Evolutionary conservation across 2,113 vertebrate genomes (phyloP), one percentile per base, ranked within the genome.

Genomic region (Bettongia penicillata): DNA sequence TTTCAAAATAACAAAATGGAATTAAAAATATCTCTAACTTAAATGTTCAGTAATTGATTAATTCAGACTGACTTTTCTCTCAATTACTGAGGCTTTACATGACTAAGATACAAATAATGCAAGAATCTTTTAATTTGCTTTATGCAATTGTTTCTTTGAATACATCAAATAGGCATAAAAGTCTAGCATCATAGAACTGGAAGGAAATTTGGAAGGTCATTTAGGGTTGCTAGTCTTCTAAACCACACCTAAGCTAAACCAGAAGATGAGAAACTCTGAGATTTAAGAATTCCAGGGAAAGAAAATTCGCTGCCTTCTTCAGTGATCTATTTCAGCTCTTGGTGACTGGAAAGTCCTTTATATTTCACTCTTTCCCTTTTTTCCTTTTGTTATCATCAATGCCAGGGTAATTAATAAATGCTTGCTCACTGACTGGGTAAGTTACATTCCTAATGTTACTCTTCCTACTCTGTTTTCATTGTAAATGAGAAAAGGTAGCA

Each of bases 381-480:
- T 53, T 84, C 5, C 12, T 84, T 43, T 84, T 43, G n/a, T 16
- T 22, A n/a, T 84, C 7, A 19, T 84, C n/a, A 84, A 19, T 43
- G 68, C 6, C n/a, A 43, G 68, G 37, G 26, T 19, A 84, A 16
- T 84, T 43, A 68, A 68, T 68, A 68, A 68, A 68, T 68, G n/a
- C 7, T 43, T 84, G 68, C n/a, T 84, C 7, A 84, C 43, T 84
- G 19, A 8, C 8, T 84, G n/a, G n/a, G 16, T 43, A 8, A 37
- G 52, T 7, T 3, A 14, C 9, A 0, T 14, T 14, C 3, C 28
- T 1, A 0, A 0, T 11, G 14, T 31, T 6, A 3, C 6, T 0
- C 4, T 0, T 0, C 26, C 51, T 3, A 37, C 16, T 61, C 57
- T 37, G 12, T 37, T 68, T 68, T 68, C 12, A 22, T 84, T 43